These are phyloP conservation scores for Hartigia nigra DNA, from an alignment of 2,888 invertebrate genomes.

Conservation along the genomic window DNA sequence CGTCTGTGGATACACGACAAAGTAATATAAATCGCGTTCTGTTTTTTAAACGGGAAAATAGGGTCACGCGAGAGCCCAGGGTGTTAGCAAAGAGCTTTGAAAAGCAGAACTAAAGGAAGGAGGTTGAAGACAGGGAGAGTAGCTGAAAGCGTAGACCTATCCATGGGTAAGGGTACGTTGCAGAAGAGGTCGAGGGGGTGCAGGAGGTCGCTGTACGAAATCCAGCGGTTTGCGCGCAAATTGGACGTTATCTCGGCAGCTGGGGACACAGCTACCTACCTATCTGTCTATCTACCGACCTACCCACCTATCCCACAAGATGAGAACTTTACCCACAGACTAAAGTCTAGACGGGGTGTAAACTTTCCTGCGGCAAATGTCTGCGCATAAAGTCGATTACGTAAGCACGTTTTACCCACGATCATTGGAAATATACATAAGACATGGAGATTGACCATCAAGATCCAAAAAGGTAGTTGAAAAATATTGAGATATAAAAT, in stretches of 20 bases:
- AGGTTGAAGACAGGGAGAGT: constrained; percentile 6
- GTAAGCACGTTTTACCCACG: not conserved
- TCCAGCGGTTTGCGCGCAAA: constrained; percentile 52
- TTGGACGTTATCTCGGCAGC: constrained; percentile 59
- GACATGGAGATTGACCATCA: not conserved
- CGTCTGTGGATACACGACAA: constrained; percentile 14
- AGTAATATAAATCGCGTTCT: constrained; percentile 35
- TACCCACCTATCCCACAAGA: constrained; percentile 28
- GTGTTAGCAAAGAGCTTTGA: constrained; percentile 6
- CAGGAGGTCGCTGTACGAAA: constrained; percentile 38
- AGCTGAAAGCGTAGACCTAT: not conserved
- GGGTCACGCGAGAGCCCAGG: constrained; percentile 15
- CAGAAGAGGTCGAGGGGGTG: constrained; percentile 2
- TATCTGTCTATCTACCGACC: constrained; percentile 7
- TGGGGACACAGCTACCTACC: constrained; percentile 44
- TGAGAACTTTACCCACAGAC: constrained; percentile 44
- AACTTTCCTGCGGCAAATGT: not conserved
- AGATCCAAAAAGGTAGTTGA: not conserved
- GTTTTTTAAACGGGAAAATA: constrained; percentile 26
- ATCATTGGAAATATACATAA: not conserved
- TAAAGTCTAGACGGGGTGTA: constrained; percentile 1
- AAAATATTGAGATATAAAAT: not conserved
- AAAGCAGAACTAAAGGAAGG: constrained; percentile 9
- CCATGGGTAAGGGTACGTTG: not conserved
- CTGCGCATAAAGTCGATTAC: not conserved